phyloP scores from a whole-genome alignment of 1,140 invertebrate species.

The Stenopsyche tienmushanensis region DNA sequence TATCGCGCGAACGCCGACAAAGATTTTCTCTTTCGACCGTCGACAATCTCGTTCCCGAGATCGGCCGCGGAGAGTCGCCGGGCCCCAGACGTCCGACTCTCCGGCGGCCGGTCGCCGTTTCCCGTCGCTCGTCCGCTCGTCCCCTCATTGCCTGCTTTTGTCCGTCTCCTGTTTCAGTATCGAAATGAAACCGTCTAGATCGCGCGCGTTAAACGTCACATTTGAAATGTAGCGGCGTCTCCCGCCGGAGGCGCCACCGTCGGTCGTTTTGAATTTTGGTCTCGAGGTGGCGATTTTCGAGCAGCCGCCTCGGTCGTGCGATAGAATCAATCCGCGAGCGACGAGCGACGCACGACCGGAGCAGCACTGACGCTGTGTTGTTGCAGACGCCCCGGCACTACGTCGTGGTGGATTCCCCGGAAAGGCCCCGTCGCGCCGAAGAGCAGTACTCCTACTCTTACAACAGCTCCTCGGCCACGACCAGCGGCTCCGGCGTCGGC shows the following conservation, averaged over 20 bases:
- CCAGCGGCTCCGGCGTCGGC: slow-evolving; percentile 47
- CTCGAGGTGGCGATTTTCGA: no score
- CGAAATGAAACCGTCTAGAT: slow-evolving; percentile 10
- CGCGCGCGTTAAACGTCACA: background rate
- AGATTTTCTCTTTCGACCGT: slow-evolving; percentile 38
- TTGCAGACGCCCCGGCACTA: slow-evolving; percentile 82
- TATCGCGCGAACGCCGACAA: slow-evolving; percentile 26
- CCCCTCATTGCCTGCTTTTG: slow-evolving; percentile 28
- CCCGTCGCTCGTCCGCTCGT: slow-evolving; percentile 30
- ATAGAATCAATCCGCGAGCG: slow-evolving; percentile 6
- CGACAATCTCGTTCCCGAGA: no score
- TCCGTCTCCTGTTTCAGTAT: slow-evolving; percentile 39
- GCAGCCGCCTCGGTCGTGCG: background rate
- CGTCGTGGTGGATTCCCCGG: slow-evolving; percentile 75
- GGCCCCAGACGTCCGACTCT: slow-evolving; percentile 41
- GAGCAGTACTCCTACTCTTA: slow-evolving; percentile 83
- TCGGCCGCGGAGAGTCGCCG: slow-evolving; percentile 38
- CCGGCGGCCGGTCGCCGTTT: slow-evolving; percentile 39
- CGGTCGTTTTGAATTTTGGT: no score
- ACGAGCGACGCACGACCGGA: background rate
- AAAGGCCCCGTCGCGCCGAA: slow-evolving; percentile 66
- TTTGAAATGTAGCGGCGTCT: background rate
- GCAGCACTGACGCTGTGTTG: slow-evolving; percentile 14
- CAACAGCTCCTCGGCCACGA: slow-evolving; percentile 68
- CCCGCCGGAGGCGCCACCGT: no score